Percentiles rank a stretch among this genome's conserved stretches.
These are phyloP conservation scores for Arizona elegans DNA, from an alignment of 2,113 vertebrate genomes.

Conservation along the genomic window DNA sequence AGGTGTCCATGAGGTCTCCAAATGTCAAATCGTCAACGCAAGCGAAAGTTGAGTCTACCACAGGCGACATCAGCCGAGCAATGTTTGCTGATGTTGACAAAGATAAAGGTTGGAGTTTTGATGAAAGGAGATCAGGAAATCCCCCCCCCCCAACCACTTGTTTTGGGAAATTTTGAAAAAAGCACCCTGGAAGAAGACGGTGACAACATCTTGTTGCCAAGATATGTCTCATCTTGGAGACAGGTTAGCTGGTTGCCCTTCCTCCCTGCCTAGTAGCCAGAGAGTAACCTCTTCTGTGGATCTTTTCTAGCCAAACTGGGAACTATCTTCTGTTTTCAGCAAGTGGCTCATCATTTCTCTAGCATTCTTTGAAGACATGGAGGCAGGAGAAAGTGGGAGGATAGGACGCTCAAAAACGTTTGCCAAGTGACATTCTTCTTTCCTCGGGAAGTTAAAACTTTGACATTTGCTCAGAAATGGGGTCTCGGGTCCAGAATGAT, in stretches of 20 bases:
- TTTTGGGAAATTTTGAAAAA: not conserved
- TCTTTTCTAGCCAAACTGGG: not conserved
- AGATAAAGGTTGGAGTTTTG: not conserved
- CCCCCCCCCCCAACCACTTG: not conserved
- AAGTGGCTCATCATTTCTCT: not conserved
- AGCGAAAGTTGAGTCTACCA: not conserved
- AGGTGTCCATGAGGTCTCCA: not conserved
- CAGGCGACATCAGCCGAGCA: not conserved
- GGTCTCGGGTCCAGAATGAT: not conserved
- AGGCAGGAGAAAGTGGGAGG: not conserved
- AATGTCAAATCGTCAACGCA: not conserved
- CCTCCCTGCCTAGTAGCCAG: not conserved
- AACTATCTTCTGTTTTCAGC: not conserved
- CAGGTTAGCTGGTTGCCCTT: not conserved
- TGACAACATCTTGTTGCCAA: not conserved
- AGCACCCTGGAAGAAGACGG: not conserved
- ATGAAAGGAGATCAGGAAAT: not conserved
- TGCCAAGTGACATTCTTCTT: not conserved
- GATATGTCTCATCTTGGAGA: not conserved
- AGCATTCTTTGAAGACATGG: not conserved
- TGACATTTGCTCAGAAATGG: not conserved
- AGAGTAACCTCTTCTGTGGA: not conserved
- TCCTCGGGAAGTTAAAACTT: not conserved
- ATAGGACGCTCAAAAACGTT: not conserved
- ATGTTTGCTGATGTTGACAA: not conserved